These are phyloP conservation scores for Eupithecia subumbrata DNA, from an alignment of 2,888 invertebrate species.

Conservation along the genomic window DNA sequence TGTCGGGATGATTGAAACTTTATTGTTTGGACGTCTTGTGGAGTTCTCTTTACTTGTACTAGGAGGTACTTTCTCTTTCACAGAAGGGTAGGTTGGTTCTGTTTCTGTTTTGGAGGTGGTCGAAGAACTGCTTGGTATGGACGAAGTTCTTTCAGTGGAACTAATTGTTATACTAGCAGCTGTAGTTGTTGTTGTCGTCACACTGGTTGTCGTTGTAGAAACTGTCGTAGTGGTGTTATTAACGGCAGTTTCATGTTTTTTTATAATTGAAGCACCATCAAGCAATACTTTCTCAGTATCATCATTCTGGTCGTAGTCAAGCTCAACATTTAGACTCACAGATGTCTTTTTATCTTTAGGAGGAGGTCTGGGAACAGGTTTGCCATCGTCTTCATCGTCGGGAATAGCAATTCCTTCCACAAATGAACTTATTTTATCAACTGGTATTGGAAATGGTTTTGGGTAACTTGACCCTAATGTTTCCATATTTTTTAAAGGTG, in stretches of 20 bases:
- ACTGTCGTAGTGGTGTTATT: slow-evolving; percentile 44
- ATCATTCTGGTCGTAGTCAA: slow-evolving; percentile 67
- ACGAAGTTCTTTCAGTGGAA: slow-evolving; percentile 30
- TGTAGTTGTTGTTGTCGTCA: slow-evolving; percentile 46
- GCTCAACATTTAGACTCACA: slow-evolving; percentile 71
- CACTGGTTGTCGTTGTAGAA: slow-evolving; percentile 43
- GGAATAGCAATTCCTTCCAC: slow-evolving; percentile 61
- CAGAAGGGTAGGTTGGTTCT: slow-evolving; percentile 42
- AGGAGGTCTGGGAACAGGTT: slow-evolving; percentile 75
- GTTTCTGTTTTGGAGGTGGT: slow-evolving; percentile 33
- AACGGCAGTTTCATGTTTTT: slow-evolving; percentile 61
- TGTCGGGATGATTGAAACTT: slow-evolving; percentile 77
- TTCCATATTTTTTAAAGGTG: slow-evolving; percentile 85
- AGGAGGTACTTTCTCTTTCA: slow-evolving; percentile 37
- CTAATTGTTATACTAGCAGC: slow-evolving; percentile 29
- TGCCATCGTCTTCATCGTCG: slow-evolving; percentile 68
- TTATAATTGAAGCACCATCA: slow-evolving; percentile 78
- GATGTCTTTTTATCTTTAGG: slow-evolving; percentile 80
- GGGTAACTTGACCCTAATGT: slow-evolving; percentile 85
- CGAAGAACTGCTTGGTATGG: slow-evolving; percentile 45
- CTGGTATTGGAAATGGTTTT: slow-evolving; percentile 87
- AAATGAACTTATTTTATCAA: slow-evolving; percentile 84
- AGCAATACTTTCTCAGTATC: slow-evolving; percentile 72
- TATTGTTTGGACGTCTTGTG: slow-evolving; percentile 75
- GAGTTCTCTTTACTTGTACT: slow-evolving; percentile 60